Evolutionary conservation across 2,113 vertebrate species (phyloP).

Genomic region (Corythoichthys haematopterus): DNA sequence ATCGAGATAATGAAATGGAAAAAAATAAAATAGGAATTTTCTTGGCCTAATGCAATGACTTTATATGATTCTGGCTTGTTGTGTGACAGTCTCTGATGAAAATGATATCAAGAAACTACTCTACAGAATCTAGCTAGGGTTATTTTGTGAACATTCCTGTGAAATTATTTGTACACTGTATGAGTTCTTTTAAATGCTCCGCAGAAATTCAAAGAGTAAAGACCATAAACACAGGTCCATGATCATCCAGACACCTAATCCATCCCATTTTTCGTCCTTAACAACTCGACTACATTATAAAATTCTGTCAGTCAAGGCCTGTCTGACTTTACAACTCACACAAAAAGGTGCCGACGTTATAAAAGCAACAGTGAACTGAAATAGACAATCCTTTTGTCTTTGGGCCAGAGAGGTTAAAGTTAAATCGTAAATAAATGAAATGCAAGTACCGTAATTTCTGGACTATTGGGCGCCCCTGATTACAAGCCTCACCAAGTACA

Average conservation of each 20-base stretch:
- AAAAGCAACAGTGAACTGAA: constrained; percentile 37
- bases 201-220: no score
- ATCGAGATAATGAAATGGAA: neutral
- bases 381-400: constrained; percentile 8
- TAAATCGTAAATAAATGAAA: constrained; percentile 1
- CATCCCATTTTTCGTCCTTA: neutral
- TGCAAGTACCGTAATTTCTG: neutral
- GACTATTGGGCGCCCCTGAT: no score
- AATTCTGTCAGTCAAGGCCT: constrained; percentile 18
- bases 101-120: neutral
- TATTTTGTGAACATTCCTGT: neutral
- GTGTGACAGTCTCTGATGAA: neutral
- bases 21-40: neutral
- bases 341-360: constrained; percentile 4
- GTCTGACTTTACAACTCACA: neutral
- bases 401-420: constrained; percentile 1
- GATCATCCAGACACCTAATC: neutral
- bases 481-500: no score
- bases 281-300: constrained; percentile 14
- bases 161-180: no score
- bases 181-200: no score
- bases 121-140: neutral
- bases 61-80: neutral
- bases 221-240: neutral
- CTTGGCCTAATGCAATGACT: neutral